These are phyloP conservation scores for Phalacrocorax aristotelis DNA, from an alignment of 2,113 vertebrate genomes.

Conservation along the genomic window DNA sequence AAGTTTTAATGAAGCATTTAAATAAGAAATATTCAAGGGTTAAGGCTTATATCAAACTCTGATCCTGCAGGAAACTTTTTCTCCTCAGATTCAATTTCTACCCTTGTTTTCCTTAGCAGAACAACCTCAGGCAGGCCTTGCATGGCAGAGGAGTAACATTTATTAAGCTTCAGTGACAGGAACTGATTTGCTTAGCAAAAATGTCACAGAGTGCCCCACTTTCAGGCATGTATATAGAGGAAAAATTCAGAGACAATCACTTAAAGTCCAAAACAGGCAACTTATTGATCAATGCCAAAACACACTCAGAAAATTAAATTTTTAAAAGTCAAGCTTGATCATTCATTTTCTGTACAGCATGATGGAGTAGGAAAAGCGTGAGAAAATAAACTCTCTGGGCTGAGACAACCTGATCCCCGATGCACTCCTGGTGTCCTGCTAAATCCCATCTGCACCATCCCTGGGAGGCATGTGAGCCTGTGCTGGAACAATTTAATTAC, in stretches of 20 bases:
- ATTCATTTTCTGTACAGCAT: neutral
- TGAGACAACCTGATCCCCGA: fast-evolving
- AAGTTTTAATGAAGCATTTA: neutral
- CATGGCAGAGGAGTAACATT: neutral
- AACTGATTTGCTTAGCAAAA: neutral
- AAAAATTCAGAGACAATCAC: neutral
- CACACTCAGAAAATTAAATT: conserved; percentile 28
- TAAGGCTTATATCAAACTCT: neutral
- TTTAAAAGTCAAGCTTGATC: neutral
- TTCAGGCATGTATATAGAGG: neutral
- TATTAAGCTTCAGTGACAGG: neutral
- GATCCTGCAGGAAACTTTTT: neutral
- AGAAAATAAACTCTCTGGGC: neutral
- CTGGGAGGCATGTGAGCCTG: fast-evolving
- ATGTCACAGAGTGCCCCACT: neutral
- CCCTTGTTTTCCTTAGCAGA: neutral
- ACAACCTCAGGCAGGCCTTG: neutral
- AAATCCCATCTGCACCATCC: neutral
- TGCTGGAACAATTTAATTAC: neutral
- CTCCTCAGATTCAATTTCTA: neutral
- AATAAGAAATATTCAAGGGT: neutral
- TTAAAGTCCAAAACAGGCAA: neutral
- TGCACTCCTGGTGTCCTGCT: neutral
- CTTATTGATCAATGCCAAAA: conserved; percentile 6
- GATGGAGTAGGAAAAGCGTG: neutral